Base-by-base conservation (phyloP, 2,888 invertebrate genomes). In the Cinara cedri region DNA sequence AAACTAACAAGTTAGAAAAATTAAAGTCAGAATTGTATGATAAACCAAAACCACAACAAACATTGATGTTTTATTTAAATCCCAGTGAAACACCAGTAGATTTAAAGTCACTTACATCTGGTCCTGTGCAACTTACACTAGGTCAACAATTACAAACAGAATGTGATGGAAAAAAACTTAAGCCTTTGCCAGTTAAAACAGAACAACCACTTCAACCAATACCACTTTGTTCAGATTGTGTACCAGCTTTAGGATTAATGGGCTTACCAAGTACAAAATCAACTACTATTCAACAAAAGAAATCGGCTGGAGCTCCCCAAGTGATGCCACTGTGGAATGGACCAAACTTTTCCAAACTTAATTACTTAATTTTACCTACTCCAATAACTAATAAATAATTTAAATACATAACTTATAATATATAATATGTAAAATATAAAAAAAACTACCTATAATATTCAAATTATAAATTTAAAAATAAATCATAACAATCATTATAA, bases 161-260 rank as follows among this genome's bases (percentile, higher is more conserved):
- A 11, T 60, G 68, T 42, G 57, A 68, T 24, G 49, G 49, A 8
- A 54, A 57, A 42, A 70, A 49, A 60, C 24, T 13, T 51, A 70
- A 51, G 13, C 1, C 42, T 10, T 60, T 68, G 60, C 19, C 34
- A 60, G 49, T 70, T 14, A 78, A 70, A 70, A 8, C 16, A 60
- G 60, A 70, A 8, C 57, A 68, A 44, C 57, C 57, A 16, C 68
- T 60, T 24, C 76, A 66, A 49, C 78, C 78, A 4, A 78, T 78
- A 78, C 78, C 78, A 21, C 78, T 78, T 11, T 78, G 78, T 78
- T 70, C 78, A 60, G 78, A 78, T 42, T 78, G 78, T 16, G 70
- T 70, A 4, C 78, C 78, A 49, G 60, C 78, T 44, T 49, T 78
- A 4, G 78, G 68, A 49, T 24, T 54, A 21, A n/a, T 78, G 68